Percentiles rank a stretch among this genome's conserved stretches.
Conservation (phyloP, 2,888 invertebrate species). For the Drosophila quinaria region DNA sequence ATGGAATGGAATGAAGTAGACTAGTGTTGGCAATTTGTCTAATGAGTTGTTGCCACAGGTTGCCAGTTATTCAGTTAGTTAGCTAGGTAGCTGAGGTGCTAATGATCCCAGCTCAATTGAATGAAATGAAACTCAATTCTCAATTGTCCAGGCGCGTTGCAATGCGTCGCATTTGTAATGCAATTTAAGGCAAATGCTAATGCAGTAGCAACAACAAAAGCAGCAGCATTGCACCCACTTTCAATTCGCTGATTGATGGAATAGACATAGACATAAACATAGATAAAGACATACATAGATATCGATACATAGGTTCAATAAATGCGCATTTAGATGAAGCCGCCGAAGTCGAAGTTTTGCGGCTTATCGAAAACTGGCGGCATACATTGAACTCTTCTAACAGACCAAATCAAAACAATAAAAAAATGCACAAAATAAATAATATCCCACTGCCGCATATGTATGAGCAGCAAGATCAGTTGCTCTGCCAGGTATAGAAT, state of each 20-base stretch:
- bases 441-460: slow-evolving; percentile 31
- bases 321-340: slow-evolving; percentile 78
- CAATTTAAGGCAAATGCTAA: slow-evolving; percentile 69
- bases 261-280: slow-evolving; percentile 26
- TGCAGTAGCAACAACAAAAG: slow-evolving; percentile 28
- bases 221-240: slow-evolving; percentile 55
- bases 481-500: slow-evolving; percentile 15
- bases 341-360: slow-evolving; percentile 33
- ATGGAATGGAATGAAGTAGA: slow-evolving; percentile 27
- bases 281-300: slow-evolving; percentile 37
- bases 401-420: slow-evolving; percentile 17
- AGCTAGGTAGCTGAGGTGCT: slow-evolving; percentile 62
- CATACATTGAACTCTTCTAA: slow-evolving; percentile 58
- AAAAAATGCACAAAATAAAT: neutral
- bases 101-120: slow-evolving; percentile 65
- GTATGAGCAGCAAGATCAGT: slow-evolving; percentile 31
- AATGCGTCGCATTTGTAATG: slow-evolving; percentile 65
- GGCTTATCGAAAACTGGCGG: slow-evolving; percentile 58
- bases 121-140: slow-evolving; percentile 47
- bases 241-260: slow-evolving; percentile 57
- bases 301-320: slow-evolving; percentile 44
- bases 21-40: slow-evolving; percentile 74
- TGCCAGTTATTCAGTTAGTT: slow-evolving; percentile 7
- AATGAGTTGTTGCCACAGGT: slow-evolving; percentile 77
- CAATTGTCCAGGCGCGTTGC: slow-evolving; percentile 35